Evolutionary conservation across 2,113 vertebrate species (phyloP).

Genomic region (Etia nguti): DNA sequence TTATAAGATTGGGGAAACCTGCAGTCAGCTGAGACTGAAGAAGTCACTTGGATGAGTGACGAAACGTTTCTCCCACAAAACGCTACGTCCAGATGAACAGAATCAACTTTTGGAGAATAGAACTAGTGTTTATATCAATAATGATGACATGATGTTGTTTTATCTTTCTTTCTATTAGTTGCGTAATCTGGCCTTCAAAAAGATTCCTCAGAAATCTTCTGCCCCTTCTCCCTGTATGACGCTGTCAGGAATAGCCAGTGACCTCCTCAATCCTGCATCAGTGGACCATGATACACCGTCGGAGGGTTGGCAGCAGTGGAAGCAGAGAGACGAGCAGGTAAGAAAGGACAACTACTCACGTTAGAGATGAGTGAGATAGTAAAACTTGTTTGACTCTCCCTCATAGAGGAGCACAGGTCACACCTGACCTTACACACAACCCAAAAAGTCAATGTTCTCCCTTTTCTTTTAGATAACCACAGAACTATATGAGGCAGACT

Average conservation of each 20-base stretch:
- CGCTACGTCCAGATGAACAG: too few relatives aligned
- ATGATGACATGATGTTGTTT: background rate
- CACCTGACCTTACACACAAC: background rate
- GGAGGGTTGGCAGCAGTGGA: slow-evolving; percentile 91
- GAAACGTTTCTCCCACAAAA: too few relatives aligned
- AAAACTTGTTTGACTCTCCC: background rate
- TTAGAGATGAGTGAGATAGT: background rate
- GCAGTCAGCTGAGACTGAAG: too few relatives aligned
- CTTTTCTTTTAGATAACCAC: slow-evolving; percentile 78
- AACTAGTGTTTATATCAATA: background rate
- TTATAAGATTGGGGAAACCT: too few relatives aligned
- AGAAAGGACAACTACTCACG: background rate
- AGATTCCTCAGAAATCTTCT: slow-evolving; percentile 87
- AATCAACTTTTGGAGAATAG: too few relatives aligned
- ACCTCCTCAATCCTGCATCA: slow-evolving; percentile 66
- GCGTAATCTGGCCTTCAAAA: slow-evolving; percentile 92
- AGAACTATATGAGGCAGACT: slow-evolving; percentile 93
- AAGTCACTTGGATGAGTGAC: too few relatives aligned
- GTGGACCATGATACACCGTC: slow-evolving; percentile 61
- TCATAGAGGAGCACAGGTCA: background rate
- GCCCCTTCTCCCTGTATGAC: slow-evolving; percentile 44
- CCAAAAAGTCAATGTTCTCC: background rate
- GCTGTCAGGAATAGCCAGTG: slow-evolving; percentile 73
- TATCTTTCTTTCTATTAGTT: slow-evolving; percentile 67
- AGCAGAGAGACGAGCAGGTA: slow-evolving; percentile 91